phyloP scores from a whole-genome alignment of 1,140 invertebrate species.

The Drosophila punjabiensis region DNA sequence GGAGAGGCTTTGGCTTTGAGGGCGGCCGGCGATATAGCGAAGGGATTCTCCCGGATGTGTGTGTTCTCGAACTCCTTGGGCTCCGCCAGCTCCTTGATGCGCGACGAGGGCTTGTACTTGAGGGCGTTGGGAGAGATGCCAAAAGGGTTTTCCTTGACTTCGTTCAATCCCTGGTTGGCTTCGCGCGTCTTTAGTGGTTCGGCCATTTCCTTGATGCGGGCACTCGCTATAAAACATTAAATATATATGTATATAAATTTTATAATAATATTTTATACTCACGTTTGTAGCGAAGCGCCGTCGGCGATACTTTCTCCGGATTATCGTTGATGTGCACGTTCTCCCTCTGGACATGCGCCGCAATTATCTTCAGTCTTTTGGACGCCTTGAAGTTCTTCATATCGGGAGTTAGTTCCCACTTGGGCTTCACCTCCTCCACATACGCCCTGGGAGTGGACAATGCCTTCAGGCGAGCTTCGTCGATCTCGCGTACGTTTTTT shows the following conservation, averaged over 20 bases:
- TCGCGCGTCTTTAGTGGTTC: constrained; percentile 57
- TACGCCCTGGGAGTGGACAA: constrained; percentile 50
- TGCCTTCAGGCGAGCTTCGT: constrained; percentile 43
- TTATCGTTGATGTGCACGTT: constrained; percentile 60
- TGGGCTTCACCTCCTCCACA: constrained; percentile 44
- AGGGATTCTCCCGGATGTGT: constrained; percentile 79
- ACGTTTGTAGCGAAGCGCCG: constrained; percentile 71
- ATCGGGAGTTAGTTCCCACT: constrained; percentile 60
- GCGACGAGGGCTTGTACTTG: constrained; percentile 85
- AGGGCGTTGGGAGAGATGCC: constrained; percentile 73
- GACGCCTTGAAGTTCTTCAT: constrained; percentile 57
- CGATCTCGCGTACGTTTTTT: constrained; percentile 22
- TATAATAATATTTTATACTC: not conserved
- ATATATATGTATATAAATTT: not conserved
- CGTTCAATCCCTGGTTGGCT: constrained; percentile 52
- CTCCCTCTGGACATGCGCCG: constrained; percentile 38
- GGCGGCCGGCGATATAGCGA: constrained; percentile 78
- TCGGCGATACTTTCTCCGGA: constrained; percentile 57
- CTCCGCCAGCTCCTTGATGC: constrained; percentile 86
- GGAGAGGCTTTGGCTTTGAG: constrained; percentile 86
- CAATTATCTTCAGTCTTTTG: constrained; percentile 56
- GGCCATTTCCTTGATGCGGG: constrained; percentile 72
- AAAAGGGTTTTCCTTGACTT: constrained; percentile 77
- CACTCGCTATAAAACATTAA: constrained; percentile 46
- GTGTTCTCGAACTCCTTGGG: constrained; percentile 82